Evolutionary conservation across 2,113 vertebrate genomes (phyloP), one percentile per base, ranked within the genome.

Genomic region (Perca flavescens): DNA sequence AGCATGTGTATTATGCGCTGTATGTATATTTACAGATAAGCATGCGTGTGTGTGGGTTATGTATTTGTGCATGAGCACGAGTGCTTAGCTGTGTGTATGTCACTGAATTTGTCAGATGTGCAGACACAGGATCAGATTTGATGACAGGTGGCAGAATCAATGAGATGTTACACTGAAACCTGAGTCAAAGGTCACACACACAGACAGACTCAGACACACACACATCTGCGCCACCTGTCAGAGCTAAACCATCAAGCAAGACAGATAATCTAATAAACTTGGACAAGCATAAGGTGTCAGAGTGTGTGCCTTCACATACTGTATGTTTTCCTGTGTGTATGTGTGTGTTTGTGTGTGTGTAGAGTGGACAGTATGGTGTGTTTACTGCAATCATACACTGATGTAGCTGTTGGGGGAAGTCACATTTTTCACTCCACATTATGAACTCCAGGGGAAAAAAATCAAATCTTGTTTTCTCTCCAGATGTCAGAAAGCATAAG

Each of bases 71-170:
- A 54, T 77, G 57, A 43, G 36, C 5, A 8, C 62, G 43, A 15
- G 10, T 74, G 63, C 47, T 4, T 71, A 34, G n/a, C 17, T 58
- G 36, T n/a, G 36, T n/a, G 68, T 74, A 52, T 79, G 67, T 79
- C 79, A 82, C 22, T 78, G 62, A 86, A 57, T 69, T 67, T 82
- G 75, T 82, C 76, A 76, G 65, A 71, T 78, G 60, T 69, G 65
- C 47, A 82, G 77, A 88, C 50, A 79, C 70, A 79, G 22, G 76
- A 83, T 86, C 72, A 78, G 60, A 85, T 78, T 73, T 76, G 74
- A 86, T 91, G 88, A 87, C 74, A 87, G 82, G 80, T 85, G 79
- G 79, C 74, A 89, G 80, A 82, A 88, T 83, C 75, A 84, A 85
- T 87, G 69, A 57, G 79, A 86, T 70, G 76, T 86, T 81, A 68